These are phyloP conservation scores for Pteronotus mesoamericanus DNA, from an alignment of 2,797 vertebrate species.

Conservation along the genomic window DNA sequence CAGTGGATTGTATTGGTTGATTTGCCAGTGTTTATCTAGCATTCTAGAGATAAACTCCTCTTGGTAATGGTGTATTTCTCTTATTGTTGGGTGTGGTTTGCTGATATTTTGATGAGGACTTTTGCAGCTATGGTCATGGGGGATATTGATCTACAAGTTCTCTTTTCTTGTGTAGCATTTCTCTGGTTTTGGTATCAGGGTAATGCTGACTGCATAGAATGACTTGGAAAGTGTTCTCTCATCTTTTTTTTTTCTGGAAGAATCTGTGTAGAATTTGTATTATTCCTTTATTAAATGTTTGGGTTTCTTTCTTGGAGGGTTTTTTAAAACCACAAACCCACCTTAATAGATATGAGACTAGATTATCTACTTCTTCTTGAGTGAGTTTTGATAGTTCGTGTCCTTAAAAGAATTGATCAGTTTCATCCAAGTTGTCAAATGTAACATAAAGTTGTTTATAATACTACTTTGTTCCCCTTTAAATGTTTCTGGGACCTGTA, in stretches of 20 bases:
- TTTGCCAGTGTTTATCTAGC: neutral
- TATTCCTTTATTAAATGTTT: neutral
- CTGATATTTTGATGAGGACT: neutral
- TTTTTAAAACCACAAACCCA: neutral
- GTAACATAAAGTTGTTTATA: neutral
- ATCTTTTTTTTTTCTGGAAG: neutral
- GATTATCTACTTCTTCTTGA: neutral
- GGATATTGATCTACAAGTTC: neutral
- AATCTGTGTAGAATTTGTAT: neutral
- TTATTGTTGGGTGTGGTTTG: neutral
- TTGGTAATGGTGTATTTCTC: neutral
- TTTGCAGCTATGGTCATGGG: neutral
- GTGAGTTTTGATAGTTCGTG: neutral
- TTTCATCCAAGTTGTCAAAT: neutral
- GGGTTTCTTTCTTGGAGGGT: neutral
- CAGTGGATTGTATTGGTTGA: too few relatives aligned
- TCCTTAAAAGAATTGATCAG: neutral
- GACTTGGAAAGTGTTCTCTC: neutral
- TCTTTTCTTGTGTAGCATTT: neutral
- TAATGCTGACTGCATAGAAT: neutral
- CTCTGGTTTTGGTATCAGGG: neutral
- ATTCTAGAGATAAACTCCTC: neutral
- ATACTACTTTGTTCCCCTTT: neutral
- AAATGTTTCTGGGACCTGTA: neutral
- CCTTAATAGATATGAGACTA: neutral